phyloP scores from a whole-genome alignment of 2,797 vertebrate species.

The Aselliscus stoliczkanus region DNA sequence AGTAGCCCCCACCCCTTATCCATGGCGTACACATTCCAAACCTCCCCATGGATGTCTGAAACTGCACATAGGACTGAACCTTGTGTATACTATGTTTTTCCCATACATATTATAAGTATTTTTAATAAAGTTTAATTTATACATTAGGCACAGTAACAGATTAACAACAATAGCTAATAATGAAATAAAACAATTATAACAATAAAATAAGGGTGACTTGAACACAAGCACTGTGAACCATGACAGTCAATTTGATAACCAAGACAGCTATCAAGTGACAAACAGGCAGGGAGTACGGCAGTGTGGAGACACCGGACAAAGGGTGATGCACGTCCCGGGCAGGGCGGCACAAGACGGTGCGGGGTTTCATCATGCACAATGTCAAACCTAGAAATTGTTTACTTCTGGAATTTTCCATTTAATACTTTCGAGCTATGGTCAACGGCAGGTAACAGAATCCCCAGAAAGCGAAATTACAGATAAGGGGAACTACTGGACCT shows the following conservation, averaged over 20 bases:
- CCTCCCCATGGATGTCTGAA: not conserved
- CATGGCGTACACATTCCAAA: not conserved
- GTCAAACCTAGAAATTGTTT: not conserved
- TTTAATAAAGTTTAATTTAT: not conserved
- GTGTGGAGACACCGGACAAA: rapidly evolving
- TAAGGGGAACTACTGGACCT: not conserved
- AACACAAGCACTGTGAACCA: rapidly evolving
- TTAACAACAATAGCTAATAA: not conserved
- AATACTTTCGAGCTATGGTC: not conserved
- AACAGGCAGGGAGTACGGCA: not conserved
- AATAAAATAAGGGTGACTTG: too few species aligned
- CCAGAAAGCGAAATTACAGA: not conserved
- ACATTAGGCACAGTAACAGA: not conserved
- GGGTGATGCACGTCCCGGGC: not conserved
- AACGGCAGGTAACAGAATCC: not conserved
- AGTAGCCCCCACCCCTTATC: not conserved
- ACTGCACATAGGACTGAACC: not conserved
- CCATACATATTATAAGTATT: not conserved
- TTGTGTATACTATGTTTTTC: not conserved
- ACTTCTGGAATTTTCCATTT: not conserved
- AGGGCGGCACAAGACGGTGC: not conserved
- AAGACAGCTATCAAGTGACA: rapidly evolving
- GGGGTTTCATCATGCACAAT: not conserved
- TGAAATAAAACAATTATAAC: not conserved
- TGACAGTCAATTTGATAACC: rapidly evolving